Percentiles rank a stretch among this genome's conserved stretches.
Conservation (phyloP, 1,140 invertebrate species). For the Atta colombica region DNA sequence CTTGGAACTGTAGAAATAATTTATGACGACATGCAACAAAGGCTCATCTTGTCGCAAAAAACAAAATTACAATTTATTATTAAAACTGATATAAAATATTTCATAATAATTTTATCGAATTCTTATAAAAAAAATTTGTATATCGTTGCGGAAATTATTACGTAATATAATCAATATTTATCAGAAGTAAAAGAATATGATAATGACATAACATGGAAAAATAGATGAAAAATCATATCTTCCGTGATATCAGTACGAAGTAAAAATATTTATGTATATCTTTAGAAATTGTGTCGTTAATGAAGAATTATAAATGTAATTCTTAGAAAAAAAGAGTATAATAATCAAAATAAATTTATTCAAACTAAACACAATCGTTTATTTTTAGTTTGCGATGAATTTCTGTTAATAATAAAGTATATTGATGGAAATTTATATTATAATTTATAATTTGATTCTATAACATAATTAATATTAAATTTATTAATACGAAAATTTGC, state of each 20-base stretch:
- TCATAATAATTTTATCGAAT: neutral
- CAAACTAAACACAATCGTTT: neutral
- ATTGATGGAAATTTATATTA: neutral
- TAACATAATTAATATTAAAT: neutral
- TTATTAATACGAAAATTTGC: too few relatives aligned
- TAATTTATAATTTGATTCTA: neutral
- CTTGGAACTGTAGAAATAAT: too few relatives aligned
- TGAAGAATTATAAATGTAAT: too few relatives aligned
- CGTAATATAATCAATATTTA: neutral
- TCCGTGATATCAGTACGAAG: neutral
- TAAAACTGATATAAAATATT: neutral
- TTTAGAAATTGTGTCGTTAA: too few relatives aligned
- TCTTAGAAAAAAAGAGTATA: neutral
- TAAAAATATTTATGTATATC: too few relatives aligned
- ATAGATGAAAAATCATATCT: conserved; percentile 2
- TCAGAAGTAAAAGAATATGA: neutral
- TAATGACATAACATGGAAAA: conserved; percentile 1
- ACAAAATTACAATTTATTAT: too few relatives aligned
- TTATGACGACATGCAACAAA: too few relatives aligned
- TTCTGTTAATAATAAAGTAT: neutral
- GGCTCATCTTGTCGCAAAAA: too few relatives aligned
- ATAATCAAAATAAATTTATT: neutral
- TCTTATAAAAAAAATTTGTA: neutral
- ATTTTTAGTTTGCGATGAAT: neutral
- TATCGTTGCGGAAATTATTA: neutral